Base-by-base conservation (phyloP, 2,888 invertebrate genomes). In the Amphipyra berbera region DNA sequence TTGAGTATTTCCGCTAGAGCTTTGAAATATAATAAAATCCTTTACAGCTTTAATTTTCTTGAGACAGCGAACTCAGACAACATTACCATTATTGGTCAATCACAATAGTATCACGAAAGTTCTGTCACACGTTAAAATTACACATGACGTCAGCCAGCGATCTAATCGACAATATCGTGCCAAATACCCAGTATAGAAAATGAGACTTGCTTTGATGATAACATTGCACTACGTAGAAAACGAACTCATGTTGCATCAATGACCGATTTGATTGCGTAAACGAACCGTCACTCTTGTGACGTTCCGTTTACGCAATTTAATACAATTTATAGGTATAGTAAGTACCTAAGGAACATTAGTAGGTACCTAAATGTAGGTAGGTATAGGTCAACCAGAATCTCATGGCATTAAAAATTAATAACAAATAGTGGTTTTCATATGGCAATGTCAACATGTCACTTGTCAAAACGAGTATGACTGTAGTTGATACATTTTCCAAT, bases 181-280 rank as follows among this genome's bases (percentile, higher is more conserved):
- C 64, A 60, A 73, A 62, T 53, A 54, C 48, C 41, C 53, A 61
- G 58, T 59, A 45, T 54, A 50, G 56, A 61, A 75, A 61, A 73
- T 54, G 40, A 63, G 61, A 50, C 41, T 68, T 41, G 54, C 44
- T 53, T 44, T 61, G 73, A 61, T 61, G 73, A 61, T 70, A 70
- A 57, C 60, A 35, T n/a, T 44, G 9, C 42, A 15, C 33, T 46
- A 53, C 55, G 52, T 56, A 57, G 40, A 46, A 70, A 50, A 58
- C 33, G 44, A 42, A 50, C 21, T 42, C 33, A 42, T 49, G 41
- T 57, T 54, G 59, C 53, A 46, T 49, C 42, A 37, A 42, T 73
- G 56, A 73, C 61, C 40, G 12, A 68, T 61, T 54, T 49, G 35
- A 68, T 73, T 49, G 30, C 61, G 49, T 53, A 12, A 21, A 47